Conservation (phyloP, 2,113 vertebrate species). For the Eulemur rufifrons region DNA sequence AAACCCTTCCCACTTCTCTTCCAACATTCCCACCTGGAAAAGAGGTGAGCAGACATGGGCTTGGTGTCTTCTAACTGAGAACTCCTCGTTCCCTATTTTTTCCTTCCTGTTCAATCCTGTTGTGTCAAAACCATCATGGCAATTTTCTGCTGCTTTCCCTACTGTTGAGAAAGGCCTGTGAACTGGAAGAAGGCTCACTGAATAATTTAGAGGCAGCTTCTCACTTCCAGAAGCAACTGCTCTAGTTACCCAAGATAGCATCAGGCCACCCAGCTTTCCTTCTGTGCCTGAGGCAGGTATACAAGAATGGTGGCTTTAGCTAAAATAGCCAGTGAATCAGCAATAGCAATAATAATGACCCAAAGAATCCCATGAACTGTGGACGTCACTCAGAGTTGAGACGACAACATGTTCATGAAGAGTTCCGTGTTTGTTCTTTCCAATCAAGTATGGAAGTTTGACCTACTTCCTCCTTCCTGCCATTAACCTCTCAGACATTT, state of each 20-base stretch:
- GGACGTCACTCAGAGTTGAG: not conserved
- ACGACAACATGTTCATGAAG: not conserved
- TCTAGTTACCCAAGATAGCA: slow-evolving; percentile 40
- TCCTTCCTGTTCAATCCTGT: not conserved
- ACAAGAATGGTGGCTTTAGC: not conserved
- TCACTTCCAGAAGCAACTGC: slow-evolving; percentile 36
- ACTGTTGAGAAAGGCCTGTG: not conserved
- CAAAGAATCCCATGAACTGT: not conserved
- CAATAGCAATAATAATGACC: not conserved
- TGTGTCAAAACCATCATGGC: not conserved
- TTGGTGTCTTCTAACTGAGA: not conserved
- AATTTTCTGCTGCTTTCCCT: not conserved
- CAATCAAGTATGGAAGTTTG: not conserved
- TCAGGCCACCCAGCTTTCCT: not conserved
- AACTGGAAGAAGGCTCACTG: slow-evolving; percentile 19
- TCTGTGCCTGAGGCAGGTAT: not conserved
- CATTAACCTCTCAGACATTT: not conserved
- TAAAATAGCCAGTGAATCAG: not conserved
- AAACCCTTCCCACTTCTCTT: not conserved
- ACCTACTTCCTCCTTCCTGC: not conserved
- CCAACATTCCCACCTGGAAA: not conserved
- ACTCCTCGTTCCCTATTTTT: not conserved
- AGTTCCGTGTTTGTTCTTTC: not conserved
- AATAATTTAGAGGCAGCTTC: slow-evolving; percentile 57
- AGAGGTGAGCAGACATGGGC: too few relatives aligned